phyloP scores from a whole-genome alignment of 1,140 invertebrate species.

The Hydropsyche tenuis region DNA sequence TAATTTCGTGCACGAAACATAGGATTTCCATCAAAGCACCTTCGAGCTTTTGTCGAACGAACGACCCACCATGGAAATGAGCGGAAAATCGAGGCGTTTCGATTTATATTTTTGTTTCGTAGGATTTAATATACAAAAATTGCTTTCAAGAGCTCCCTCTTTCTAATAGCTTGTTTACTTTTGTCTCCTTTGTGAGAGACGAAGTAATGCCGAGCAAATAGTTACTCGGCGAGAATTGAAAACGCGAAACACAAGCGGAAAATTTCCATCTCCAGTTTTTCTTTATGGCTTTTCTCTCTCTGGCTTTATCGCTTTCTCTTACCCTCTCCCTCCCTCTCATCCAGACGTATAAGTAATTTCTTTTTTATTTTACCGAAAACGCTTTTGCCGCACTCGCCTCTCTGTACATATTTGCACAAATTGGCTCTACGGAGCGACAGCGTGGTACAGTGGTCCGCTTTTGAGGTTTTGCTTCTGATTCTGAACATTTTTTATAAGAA shows the following conservation, averaged over 20 bases:
- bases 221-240: constrained; percentile 45
- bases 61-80: no score
- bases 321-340: no score
- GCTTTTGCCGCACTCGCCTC: constrained; percentile 39
- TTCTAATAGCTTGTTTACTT: constrained; percentile 41
- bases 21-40: no score
- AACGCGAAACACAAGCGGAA: constrained; percentile 40
- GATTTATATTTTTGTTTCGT: not conserved
- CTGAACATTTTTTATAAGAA: no score
- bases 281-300: not conserved
- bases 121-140: constrained; percentile 38
- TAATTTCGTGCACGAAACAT: not conserved
- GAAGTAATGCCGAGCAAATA: constrained; percentile 42
- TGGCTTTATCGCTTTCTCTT: constrained; percentile 25
- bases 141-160: constrained; percentile 27
- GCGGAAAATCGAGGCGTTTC: no score
- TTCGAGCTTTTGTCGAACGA: not conserved
- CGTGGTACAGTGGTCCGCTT: not conserved
- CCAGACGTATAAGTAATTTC: constrained; percentile 30
- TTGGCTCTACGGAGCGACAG: not conserved
- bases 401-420: constrained; percentile 43
- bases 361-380: constrained; percentile 45
- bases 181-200: constrained; percentile 35
- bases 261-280: constrained; percentile 41
- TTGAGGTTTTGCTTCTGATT: no score